phyloP scores from a whole-genome alignment of 2,797 vertebrate genomes.

The Mormyrops attenuatus region DNA sequence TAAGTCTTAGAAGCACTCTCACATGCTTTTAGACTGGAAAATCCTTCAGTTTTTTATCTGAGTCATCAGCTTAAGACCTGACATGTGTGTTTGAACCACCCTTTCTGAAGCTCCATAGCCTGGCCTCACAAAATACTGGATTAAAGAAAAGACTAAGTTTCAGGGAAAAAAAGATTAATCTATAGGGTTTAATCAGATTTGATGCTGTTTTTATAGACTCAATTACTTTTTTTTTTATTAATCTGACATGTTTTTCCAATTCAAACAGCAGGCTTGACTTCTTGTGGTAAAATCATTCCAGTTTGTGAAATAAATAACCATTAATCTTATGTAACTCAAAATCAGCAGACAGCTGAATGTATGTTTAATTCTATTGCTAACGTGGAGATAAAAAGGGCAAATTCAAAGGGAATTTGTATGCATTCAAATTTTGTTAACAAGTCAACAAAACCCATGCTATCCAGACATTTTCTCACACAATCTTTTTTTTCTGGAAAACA shows the following conservation, averaged over 20 bases:
- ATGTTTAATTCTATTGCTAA: constrained; percentile 20
- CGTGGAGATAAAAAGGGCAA: not conserved
- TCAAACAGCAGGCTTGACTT: constrained; percentile 40
- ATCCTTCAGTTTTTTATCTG: constrained; percentile 47
- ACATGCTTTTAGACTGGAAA: constrained; percentile 37
- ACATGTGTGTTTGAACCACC: constrained; percentile 38
- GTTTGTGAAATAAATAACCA: constrained; percentile 42
- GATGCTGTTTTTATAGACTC: constrained; percentile 22
- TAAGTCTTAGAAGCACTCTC: constrained; percentile 41
- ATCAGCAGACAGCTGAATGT: constrained; percentile 12
- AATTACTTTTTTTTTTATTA: constrained; percentile 44
- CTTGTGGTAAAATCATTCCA: constrained; percentile 28
- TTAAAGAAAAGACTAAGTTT: constrained; percentile 25
- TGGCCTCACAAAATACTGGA: constrained; percentile 28
- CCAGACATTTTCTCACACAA: not conserved
- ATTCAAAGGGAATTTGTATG: constrained; percentile 13
- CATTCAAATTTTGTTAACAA: constrained; percentile 11
- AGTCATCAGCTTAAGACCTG: constrained; percentile 49
- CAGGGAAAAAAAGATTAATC: constrained; percentile 26
- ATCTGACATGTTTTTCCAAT: constrained; percentile 47
- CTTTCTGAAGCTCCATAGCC: constrained; percentile 37
- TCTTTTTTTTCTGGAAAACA: not conserved
- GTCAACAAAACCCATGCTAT: not conserved
- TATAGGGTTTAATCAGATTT: constrained; percentile 19
- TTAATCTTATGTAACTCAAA: constrained; percentile 39